These are phyloP conservation scores for Apantesis nais DNA, from an alignment of 2,888 invertebrate genomes.

Conservation along the genomic window DNA sequence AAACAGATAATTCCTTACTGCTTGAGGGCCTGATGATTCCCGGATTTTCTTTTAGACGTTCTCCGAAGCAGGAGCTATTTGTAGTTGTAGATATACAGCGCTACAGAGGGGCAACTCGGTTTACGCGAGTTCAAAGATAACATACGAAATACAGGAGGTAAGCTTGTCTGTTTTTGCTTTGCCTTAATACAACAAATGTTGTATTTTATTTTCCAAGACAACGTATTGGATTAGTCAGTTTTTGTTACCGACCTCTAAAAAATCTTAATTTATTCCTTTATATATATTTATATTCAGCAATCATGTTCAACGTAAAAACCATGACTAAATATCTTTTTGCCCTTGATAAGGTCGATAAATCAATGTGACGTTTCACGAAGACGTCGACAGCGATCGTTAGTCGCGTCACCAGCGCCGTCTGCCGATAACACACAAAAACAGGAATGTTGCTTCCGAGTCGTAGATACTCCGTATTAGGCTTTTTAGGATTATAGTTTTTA, in stretches of 20 bases:
- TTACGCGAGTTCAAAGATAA: no score
- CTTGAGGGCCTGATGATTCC: not conserved
- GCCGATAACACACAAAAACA: slow-evolving; percentile 70
- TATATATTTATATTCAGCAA: not conserved
- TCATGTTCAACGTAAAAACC: slow-evolving; percentile 17
- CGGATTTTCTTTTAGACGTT: not conserved
- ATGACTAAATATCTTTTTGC: slow-evolving; percentile 20
- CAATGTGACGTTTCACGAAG: slow-evolving; percentile 71
- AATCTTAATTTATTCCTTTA: not conserved
- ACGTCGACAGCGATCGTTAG: slow-evolving; percentile 71
- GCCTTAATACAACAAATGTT: no score
- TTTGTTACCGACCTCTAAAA: not conserved
- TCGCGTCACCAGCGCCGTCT: slow-evolving; percentile 60
- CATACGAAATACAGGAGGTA: no score
- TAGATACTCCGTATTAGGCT: not conserved
- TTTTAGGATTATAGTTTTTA: slow-evolving; percentile 2
- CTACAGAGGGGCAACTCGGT: no score
- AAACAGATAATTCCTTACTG: not conserved
- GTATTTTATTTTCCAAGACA: no score
- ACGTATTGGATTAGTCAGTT: no score
- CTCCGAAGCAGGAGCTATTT: not conserved
- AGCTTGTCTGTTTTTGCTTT: no score
- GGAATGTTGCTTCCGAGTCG: slow-evolving; percentile 44
- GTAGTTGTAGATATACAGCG: not conserved
- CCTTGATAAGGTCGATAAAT: slow-evolving; percentile 60